phyloP scores from a whole-genome alignment of 2,113 vertebrate genomes.

The Picathartes gymnocephalus region DNA sequence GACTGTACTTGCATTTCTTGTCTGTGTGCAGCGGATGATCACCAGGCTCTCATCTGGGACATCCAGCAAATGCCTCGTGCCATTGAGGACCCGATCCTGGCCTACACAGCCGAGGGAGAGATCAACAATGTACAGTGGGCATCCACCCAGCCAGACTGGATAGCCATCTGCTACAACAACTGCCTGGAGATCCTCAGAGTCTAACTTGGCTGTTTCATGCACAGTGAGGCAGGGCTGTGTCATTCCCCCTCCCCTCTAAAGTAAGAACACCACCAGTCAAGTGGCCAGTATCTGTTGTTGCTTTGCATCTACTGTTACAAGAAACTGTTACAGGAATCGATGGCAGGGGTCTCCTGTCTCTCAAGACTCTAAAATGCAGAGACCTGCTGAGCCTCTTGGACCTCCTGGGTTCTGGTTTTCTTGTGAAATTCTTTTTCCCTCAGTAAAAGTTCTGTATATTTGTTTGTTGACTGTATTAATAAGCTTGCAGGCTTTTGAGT shows the following conservation, averaged over 20 bases:
- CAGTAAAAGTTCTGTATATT: conserved; percentile 73
- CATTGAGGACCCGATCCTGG: conserved; percentile 98
- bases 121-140: conserved; percentile 99
- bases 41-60: conserved; percentile 99
- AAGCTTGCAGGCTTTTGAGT: conserved; percentile 58
- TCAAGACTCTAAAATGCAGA: conserved; percentile 58
- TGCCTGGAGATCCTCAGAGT: conserved; percentile 98
- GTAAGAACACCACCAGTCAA: conserved; percentile 71
- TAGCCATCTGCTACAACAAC: conserved; percentile 99
- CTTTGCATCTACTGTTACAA: conserved; percentile 73
- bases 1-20: background rate
- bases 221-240: conserved; percentile 47
- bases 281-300: conserved; percentile 76
- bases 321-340: conserved; percentile 64
- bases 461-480: conserved; percentile 71
- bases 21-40: conserved; percentile 86
- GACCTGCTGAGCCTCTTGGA: conserved; percentile 65
- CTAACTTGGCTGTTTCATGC: conserved; percentile 63
- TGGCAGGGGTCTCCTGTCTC: conserved; percentile 50
- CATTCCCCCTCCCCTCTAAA: conserved; percentile 63
- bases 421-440: background rate
- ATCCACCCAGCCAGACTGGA: conserved; percentile 99
- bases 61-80: conserved; percentile 99
- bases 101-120: conserved; percentile 97
- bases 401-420: conserved; percentile 64